Conservation (phyloP, 2,888 invertebrate genomes). For the Pristionchus maxplancki region DNA sequence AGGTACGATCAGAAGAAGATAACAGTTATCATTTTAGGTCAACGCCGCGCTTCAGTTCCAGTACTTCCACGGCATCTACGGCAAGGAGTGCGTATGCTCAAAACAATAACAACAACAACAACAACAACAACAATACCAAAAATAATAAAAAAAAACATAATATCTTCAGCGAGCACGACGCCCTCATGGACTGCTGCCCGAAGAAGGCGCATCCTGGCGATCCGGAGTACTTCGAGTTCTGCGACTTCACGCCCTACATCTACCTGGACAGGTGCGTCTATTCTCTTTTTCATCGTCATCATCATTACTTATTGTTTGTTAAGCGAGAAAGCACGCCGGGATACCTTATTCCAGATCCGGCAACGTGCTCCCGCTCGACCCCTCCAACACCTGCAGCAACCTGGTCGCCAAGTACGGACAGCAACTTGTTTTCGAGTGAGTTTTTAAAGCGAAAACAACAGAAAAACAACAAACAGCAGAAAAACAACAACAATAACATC, state of each 20-base stretch:
- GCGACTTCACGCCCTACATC: slow-evolving; percentile 66
- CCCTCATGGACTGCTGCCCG: slow-evolving; percentile 62
- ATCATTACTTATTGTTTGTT: no score
- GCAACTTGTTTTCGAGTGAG: slow-evolving; percentile 54
- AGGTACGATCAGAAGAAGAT: background rate
- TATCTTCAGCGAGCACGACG: slow-evolving; percentile 63
- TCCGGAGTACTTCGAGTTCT: slow-evolving; percentile 62
- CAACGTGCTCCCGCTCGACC: slow-evolving; percentile 58
- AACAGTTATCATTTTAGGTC: slow-evolving; percentile 54
- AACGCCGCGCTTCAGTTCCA: slow-evolving; percentile 65
- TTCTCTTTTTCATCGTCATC: background rate
- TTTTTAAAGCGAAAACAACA: background rate
- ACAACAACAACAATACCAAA: no score
- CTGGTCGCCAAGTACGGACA: slow-evolving; percentile 60
- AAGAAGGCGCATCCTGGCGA: slow-evolving; percentile 52
- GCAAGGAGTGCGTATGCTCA: slow-evolving; percentile 58
- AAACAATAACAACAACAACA: background rate
- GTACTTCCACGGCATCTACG: slow-evolving; percentile 67
- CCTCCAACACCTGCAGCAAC: slow-evolving; percentile 56
- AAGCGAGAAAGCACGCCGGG: no score
- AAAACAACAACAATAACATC: no score
- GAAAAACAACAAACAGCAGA: no score
- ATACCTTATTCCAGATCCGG: slow-evolving; percentile 50
- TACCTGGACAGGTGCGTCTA: slow-evolving; percentile 42
- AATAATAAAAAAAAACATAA: no score